A percentile compares a stretch with the other conserved stretches of the same genome.
These are phyloP conservation scores for Procambarus clarkii DNA, from an alignment of 1,140 invertebrate species.

Conservation along the genomic window DNA sequence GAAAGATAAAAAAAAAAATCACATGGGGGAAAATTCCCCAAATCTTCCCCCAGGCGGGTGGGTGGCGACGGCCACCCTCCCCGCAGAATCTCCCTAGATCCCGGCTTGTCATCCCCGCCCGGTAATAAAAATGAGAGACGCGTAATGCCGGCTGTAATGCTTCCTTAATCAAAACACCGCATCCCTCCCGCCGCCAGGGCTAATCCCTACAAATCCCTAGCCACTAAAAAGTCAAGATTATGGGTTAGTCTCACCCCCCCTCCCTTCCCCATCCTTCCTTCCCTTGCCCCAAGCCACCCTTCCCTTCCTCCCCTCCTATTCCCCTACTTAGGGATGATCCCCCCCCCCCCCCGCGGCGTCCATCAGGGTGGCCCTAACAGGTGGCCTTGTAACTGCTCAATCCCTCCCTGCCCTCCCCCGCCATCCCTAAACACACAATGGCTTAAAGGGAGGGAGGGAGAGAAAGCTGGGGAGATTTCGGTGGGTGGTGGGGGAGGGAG, in stretches of 20 bases:
- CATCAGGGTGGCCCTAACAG: too few species aligned
- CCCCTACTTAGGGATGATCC: neutral
- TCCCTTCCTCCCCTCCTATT: neutral
- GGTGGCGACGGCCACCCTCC: neutral
- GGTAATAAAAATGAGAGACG: slow-evolving; percentile 51
- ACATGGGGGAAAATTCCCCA: neutral
- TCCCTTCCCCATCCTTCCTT: neutral
- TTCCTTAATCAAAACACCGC: slow-evolving; percentile 48
- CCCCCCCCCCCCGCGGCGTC: too few species aligned
- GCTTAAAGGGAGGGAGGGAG: neutral
- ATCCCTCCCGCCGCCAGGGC: neutral
- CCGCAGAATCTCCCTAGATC: slow-evolving; percentile 31
- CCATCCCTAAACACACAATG: neutral
- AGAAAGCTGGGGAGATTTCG: neutral
- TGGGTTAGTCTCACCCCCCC: slow-evolving; percentile 23
- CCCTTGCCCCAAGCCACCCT: too few species aligned
- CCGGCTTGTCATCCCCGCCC: slow-evolving; percentile 40
- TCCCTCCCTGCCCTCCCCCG: neutral
- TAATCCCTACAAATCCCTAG: slow-evolving; percentile 45
- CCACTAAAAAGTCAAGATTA: slow-evolving; percentile 63
- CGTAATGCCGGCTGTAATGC: slow-evolving; percentile 51
- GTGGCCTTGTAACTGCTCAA: neutral
- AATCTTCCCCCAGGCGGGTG: neutral
- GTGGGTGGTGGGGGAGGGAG: neutral
- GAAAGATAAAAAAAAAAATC: neutral